Percentiles rank a stretch among this genome's conserved stretches.
Evolutionary conservation across 2,888 invertebrate species (phyloP).

Genomic region (Neuroscelio doddi): DNA sequence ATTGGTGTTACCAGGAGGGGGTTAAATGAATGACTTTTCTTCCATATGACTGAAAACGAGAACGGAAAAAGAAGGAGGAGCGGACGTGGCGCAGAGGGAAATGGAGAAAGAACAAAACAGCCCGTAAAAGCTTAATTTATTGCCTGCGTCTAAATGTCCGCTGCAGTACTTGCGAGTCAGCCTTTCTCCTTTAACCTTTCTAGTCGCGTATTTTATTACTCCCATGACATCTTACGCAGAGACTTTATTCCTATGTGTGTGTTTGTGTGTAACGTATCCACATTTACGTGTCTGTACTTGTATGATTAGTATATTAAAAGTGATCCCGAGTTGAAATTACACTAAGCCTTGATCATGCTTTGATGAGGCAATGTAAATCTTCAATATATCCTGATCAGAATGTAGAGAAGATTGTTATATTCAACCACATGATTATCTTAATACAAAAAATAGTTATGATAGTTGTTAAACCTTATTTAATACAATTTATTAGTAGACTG

Average conservation of each 20-base stretch:
- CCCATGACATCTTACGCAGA: slow-evolving; percentile 40
- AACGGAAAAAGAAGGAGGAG: slow-evolving; percentile 28
- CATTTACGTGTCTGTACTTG: too few species aligned
- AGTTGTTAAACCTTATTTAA: too few species aligned
- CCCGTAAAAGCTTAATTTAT: slow-evolving; percentile 55
- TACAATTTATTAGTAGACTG: too few species aligned
- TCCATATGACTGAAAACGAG: slow-evolving; percentile 32
- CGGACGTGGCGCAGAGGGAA: slow-evolving; percentile 18
- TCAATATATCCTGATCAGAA: too few species aligned
- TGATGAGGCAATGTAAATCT: too few species aligned
- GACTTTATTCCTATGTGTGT: slow-evolving; percentile 28
- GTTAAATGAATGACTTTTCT: slow-evolving; percentile 39
- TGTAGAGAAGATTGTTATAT: too few species aligned
- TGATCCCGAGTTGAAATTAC: too few species aligned
- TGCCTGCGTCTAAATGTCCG: slow-evolving; percentile 52
- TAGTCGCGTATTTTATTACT: slow-evolving; percentile 54
- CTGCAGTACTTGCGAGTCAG: slow-evolving; percentile 45
- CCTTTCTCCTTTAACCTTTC: slow-evolving; percentile 53
- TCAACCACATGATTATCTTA: too few species aligned
- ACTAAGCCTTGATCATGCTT: too few species aligned
- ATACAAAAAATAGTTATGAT: too few species aligned
- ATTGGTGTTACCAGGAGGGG: slow-evolving; percentile 14
- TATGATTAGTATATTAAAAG: too few species aligned
- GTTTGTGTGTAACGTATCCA: too few species aligned
- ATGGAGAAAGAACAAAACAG: slow-evolving; percentile 45